Percentiles rank a stretch among this genome's conserved stretches.
These are phyloP conservation scores for Dynastes maya DNA, from an alignment of 2,888 invertebrate genomes.

Conservation along the genomic window DNA sequence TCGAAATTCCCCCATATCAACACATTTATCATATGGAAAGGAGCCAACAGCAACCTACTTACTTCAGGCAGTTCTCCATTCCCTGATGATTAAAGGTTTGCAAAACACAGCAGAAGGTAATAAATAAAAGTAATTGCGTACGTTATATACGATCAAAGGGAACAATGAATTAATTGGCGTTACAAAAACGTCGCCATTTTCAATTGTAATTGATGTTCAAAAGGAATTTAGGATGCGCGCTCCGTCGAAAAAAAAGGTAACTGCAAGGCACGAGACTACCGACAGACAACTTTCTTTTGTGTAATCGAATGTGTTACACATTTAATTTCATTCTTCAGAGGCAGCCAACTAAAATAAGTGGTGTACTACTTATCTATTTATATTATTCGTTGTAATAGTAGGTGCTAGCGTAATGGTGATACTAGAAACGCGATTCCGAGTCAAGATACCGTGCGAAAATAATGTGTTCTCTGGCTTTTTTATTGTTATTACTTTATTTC, in stretches of 20 bases:
- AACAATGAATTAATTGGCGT: slow-evolving; percentile 31
- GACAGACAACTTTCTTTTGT: slow-evolving; percentile 55
- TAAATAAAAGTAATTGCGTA: neutral
- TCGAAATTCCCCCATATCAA: neutral
- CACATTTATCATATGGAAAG: neutral
- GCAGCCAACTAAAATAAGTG: slow-evolving; percentile 17
- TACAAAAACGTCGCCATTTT: slow-evolving; percentile 19
- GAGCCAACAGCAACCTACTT: slow-evolving; percentile 20
- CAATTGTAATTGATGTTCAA: slow-evolving; percentile 31
- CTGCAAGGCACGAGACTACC: slow-evolving; percentile 49
- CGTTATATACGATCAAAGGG: neutral
- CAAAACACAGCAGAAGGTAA: neutral
- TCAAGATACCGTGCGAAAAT: slow-evolving; percentile 16
- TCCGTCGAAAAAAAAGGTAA: neutral
- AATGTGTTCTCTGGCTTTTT: slow-evolving; percentile 15
- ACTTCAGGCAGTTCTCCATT: neutral
- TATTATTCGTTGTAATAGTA: slow-evolving; percentile 15
- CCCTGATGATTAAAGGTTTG: neutral
- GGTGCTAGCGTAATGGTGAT: slow-evolving; percentile 15
- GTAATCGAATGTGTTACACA: slow-evolving; percentile 56
- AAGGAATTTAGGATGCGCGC: slow-evolving; percentile 29
- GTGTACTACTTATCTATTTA: slow-evolving; percentile 35
- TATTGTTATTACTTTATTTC: slow-evolving; percentile 22
- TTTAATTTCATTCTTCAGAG: slow-evolving; percentile 45
- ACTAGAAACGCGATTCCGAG: slow-evolving; percentile 20